Conservation (phyloP, 2,888 invertebrate genomes). For the Caenorhabditis doughertyi region DNA sequence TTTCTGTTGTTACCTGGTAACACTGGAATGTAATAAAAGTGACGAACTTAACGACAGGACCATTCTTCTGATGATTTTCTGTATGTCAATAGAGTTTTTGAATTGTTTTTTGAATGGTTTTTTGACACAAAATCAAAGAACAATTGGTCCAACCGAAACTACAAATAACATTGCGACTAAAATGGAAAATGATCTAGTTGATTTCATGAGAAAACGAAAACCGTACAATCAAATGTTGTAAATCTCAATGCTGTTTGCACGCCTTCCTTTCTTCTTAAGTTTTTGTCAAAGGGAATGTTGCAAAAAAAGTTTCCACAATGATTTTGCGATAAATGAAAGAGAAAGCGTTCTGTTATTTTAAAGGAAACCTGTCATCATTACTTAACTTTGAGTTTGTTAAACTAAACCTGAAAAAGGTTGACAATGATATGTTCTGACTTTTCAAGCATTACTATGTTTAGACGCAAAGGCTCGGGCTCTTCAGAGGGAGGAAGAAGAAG, state of each 20-base stretch:
- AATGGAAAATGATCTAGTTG: conserved; percentile 17
- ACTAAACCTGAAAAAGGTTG: not conserved
- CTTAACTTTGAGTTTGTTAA: not conserved
- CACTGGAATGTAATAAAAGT: conserved; percentile 8
- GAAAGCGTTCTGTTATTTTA: conserved; percentile 15
- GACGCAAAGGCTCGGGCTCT: not conserved
- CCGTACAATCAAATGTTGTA: conserved; percentile 9
- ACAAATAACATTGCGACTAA: not conserved
- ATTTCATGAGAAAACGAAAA: not conserved
- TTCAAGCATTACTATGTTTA: not conserved
- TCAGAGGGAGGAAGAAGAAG: not conserved
- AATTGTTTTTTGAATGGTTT: not conserved
- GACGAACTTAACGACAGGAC: conserved; percentile 3
- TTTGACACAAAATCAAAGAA: not conserved
- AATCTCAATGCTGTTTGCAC: conserved; percentile 12
- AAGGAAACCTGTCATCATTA: conserved; percentile 11
- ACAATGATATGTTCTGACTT: not conserved
- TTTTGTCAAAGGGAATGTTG: not conserved
- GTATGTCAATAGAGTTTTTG: not conserved
- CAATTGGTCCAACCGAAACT: not conserved
- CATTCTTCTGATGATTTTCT: not conserved
- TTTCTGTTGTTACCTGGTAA: not conserved
- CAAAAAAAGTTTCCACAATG: not conserved
- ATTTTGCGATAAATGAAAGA: conserved; percentile 48
- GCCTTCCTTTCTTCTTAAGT: not conserved